phyloP scores from a whole-genome alignment of 2,113 vertebrate genomes.

The Pipa parva region DNA sequence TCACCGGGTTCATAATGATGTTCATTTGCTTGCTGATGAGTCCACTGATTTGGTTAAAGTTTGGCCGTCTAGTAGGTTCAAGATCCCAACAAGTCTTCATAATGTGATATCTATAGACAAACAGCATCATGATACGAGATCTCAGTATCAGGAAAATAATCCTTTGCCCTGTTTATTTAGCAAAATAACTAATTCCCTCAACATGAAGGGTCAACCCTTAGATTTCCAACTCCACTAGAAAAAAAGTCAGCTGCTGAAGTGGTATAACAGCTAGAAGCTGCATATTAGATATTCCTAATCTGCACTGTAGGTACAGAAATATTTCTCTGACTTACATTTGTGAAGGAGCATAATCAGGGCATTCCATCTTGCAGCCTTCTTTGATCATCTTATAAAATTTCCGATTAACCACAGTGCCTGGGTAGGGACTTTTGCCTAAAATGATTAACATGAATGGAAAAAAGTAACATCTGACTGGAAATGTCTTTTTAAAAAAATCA shows the following conservation, averaged over 20 bases:
- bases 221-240: too few species aligned
- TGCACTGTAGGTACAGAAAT: too few species aligned
- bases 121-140: too few species aligned
- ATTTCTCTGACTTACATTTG: constrained; percentile 79
- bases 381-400: constrained; percentile 97
- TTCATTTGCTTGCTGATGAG: constrained; percentile 73
- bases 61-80: constrained; percentile 80
- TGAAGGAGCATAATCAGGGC: constrained; percentile 79
- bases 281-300: too few species aligned
- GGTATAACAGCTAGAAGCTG: too few species aligned
- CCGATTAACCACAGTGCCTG: constrained; percentile 84
- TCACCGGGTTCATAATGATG: constrained; percentile 62
- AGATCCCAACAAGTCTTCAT: constrained; percentile 94
- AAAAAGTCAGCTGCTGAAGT: too few species aligned
- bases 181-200: too few species aligned
- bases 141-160: too few species aligned
- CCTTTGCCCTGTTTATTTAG: too few species aligned
- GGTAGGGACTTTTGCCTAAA: constrained; percentile 89
- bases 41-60: constrained; percentile 78
- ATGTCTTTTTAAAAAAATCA: too few species aligned
- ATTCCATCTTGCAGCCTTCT: constrained; percentile 88
- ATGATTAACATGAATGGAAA: background rate
- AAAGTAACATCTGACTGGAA: background rate
- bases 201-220: too few species aligned
- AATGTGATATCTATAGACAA: constrained; percentile 80